Base-by-base conservation (phyloP, 1,140 invertebrate genomes). In the Polypedilum vanderplanki region DNA sequence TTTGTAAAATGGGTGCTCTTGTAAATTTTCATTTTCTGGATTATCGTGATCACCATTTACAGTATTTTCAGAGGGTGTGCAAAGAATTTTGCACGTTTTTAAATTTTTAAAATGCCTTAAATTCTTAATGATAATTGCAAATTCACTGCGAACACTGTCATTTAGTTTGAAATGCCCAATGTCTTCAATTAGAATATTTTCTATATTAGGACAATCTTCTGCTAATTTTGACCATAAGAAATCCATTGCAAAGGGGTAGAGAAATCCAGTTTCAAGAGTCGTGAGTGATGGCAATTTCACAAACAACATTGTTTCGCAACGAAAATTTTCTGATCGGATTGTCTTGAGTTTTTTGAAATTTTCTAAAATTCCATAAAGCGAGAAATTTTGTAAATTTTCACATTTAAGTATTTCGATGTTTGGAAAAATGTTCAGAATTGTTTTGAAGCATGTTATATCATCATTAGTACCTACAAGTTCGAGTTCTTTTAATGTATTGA, bases 181-280 rank as follows among this genome's bases (percentile, higher is more conserved):
- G 10, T 70, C 65, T 2, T 70, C 20, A 20, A 70, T 70, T n/a
- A 18, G 8, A 18, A 70, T n/a, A 18, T 70, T 18, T 18, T 70
- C 65, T 10, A 70, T 20, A 70, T 70, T 70, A 10, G 65, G 65
- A 70, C 65, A 70, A 20, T 70, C 20, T 7, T 70, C 5, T 70
- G 65, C 17, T 7, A 70, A 8, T 1, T 70, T 70, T 7, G n/a
- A n/a, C 65, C 65, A 70, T 3, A 18, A 70, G 20, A 70, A 70
- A 18, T 22, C 18, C 15, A n/a, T 18, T 22, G 15, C 17, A 18
- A 18, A 18, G 9, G 65, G 65, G 20, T 8, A 18, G 15, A 70
- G 17, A 70, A 70, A 70, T 10, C 17, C 20, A 22, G 18, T 70
- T 70, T 70, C 65, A 10, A 70, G 4, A 18, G 20, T 70, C 10